Evolutionary conservation across 2,888 invertebrate genomes (phyloP).

Genomic region (Tetragonula carbonaria): DNA sequence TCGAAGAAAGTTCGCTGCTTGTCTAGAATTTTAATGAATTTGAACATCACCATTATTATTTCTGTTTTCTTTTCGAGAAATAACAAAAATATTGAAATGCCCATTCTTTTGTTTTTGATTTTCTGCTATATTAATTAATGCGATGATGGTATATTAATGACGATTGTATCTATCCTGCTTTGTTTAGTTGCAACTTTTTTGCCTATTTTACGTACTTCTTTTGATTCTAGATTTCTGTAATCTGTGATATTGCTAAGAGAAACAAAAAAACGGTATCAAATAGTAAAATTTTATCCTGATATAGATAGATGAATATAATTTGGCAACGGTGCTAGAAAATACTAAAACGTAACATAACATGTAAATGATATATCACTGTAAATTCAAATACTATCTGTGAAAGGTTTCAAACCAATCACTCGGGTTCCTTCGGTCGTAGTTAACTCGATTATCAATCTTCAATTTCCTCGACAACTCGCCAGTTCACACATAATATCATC

Average conservation of each 20-base stretch:
- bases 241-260: background rate
- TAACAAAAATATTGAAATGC: background rate
- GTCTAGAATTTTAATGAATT: background rate
- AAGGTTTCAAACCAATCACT: too few species aligned
- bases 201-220: background rate
- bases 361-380: too few species aligned
- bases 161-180: background rate
- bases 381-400: too few species aligned
- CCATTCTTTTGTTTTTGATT: background rate
- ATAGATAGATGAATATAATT: too few species aligned
- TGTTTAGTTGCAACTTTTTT: background rate
- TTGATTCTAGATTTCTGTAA: background rate
- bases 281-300: background rate
- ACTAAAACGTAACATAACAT: too few species aligned
- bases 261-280: background rate
- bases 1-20: background rate
- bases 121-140: background rate
- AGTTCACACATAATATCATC: too few species aligned
- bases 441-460: too few species aligned
- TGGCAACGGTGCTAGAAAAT: too few species aligned
- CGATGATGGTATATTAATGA: background rate
- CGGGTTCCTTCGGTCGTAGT: too few species aligned
- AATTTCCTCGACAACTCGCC: too few species aligned
- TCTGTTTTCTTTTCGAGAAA: background rate
- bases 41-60: background rate